Base-by-base conservation (phyloP, 2,888 invertebrate genomes). In the Pollenia griseotomentosa region DNA sequence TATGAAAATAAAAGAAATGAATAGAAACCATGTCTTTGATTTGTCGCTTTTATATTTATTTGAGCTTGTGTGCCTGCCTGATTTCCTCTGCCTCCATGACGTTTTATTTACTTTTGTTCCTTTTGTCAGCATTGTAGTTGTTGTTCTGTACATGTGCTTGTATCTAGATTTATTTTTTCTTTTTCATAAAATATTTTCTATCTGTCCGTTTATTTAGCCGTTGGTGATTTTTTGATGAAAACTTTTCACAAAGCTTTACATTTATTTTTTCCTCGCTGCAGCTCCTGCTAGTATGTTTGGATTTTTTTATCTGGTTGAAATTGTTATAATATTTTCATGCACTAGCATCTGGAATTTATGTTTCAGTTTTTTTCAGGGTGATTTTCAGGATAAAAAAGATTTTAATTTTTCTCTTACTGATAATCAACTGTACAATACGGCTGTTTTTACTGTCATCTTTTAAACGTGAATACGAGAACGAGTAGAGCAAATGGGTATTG, bases 1-100 rank as follows among this genome's bases (percentile, higher is more conserved):
- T 11, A 61, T 59, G 11, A 40, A 79, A 53, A 40, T 16, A 33
- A 57, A 53, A 70, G n/a, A 40, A 23, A 78, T 23, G n/a, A 65
- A 14, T 40, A 19, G 53, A n/a, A 57, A 23, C 48, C 53, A 63
- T 89, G 90, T 90, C 92, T 91, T 91, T 91, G 92, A 91, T 91
- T 92, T 92, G 92, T 92, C 91, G 91, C 90, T 81, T 79, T 73
- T 77, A 53, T 61, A 48, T 70, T 63, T 59, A 11, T 57, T 51
- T 61, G 44, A 53, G 66, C 42, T 55, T n/a, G 14, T 40, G 14
- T 42, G 23, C 2, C 19, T 16, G 46, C 53, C 1, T 51, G 16
- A 10, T 33, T 75, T 57, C 46, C 61, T 40, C 77, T 46, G 46
- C 63, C 33, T 33, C 6, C 33, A 33, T 33, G 33, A 40, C 19